Conservation (phyloP, 2,113 vertebrate species). For the Bos javanicus region DNA sequence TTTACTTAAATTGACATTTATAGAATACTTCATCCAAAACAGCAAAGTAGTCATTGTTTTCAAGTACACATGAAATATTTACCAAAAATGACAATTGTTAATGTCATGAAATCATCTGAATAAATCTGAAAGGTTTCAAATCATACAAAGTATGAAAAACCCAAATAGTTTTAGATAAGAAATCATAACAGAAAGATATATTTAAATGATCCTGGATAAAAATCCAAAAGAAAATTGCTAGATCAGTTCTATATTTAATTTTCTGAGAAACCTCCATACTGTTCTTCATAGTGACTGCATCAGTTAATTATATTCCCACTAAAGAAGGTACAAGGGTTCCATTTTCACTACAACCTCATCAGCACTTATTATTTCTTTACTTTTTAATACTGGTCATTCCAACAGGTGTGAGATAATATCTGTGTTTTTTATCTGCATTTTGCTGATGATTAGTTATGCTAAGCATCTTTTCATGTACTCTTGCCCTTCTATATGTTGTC, state of each 20-base stretch:
- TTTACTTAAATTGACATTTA: not conserved
- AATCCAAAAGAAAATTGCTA: not conserved
- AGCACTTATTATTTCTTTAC: not conserved
- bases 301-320: not conserved
- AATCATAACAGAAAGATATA: not conserved
- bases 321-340: not conserved
- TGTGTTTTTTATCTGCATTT: not conserved
- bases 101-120: not conserved
- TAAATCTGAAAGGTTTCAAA: not conserved
- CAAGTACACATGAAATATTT: not conserved
- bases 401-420: not conserved
- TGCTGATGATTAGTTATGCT: not conserved
- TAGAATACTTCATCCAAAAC: not conserved
- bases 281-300: too few species aligned
- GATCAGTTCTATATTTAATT: not conserved
- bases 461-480: not conserved
- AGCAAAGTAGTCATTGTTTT: not conserved
- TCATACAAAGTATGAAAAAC: not conserved
- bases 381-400: not conserved
- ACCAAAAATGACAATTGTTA: not conserved
- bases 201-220: not conserved
- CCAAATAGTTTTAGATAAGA: not conserved
- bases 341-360: not conserved
- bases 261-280: not conserved
- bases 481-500: too few species aligned